Conservation (phyloP, 1,140 invertebrate species). For the Zaprionus ghesquierei region DNA sequence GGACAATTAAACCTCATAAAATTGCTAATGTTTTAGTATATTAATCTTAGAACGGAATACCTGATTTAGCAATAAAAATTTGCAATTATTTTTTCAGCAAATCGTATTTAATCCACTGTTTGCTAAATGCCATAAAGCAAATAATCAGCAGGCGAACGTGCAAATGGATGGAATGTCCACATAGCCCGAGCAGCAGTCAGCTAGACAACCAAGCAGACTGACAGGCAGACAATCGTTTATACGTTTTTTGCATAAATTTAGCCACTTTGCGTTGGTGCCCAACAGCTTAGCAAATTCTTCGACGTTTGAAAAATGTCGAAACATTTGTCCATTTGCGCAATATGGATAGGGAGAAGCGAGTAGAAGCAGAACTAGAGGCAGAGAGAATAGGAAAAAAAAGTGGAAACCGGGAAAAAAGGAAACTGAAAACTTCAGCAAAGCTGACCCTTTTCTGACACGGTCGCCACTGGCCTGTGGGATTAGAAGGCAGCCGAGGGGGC, state of each 20-base stretch:
- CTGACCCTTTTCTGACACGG: conserved; percentile 63
- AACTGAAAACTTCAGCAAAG: conserved; percentile 53
- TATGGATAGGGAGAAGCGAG: conserved; percentile 25
- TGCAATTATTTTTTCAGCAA: background rate
- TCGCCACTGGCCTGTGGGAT: conserved; percentile 64
- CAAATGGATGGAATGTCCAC: conserved; percentile 37
- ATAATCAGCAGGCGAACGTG: conserved; percentile 44
- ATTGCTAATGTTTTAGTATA: no score
- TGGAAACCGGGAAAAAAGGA: conserved; percentile 16
- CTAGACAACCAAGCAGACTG: background rate
- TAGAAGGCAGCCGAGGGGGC: conserved; percentile 29
- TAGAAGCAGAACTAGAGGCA: background rate
- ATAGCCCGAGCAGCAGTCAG: background rate
- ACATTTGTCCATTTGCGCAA: conserved; percentile 68
- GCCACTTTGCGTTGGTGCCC: conserved; percentile 61
- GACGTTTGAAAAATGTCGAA: conserved; percentile 69
- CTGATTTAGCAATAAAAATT: background rate
- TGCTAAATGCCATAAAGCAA: conserved; percentile 2
- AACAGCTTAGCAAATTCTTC: conserved; percentile 59
- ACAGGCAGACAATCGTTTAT: conserved; percentile 42
- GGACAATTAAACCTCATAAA: no score
- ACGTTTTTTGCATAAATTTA: conserved; percentile 68
- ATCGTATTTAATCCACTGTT: conserved; percentile 25
- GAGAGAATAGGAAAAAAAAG: conserved; percentile 18
- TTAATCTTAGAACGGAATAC: no score